Evolutionary conservation across 1,140 invertebrate species (phyloP).

Genomic region (Heliconius hewitsoni): DNA sequence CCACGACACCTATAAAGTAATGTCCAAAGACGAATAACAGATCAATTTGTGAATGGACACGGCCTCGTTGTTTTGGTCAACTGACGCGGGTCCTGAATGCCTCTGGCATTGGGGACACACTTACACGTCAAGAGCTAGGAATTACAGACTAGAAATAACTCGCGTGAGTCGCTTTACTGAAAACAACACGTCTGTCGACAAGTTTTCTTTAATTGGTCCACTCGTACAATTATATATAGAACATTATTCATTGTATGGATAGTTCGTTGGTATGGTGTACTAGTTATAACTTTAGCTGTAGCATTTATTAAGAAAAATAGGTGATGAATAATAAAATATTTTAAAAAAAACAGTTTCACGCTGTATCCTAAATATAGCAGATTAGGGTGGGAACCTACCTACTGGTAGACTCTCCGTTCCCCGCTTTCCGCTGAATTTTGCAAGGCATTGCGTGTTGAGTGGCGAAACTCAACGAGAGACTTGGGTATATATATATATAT

Average conservation of each 20-base stretch:
- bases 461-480: too few relatives aligned
- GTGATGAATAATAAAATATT: too few relatives aligned
- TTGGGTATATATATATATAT: too few relatives aligned
- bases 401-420: too few relatives aligned
- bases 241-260: background rate
- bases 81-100: slow-evolving; percentile 66
- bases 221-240: slow-evolving; percentile 19
- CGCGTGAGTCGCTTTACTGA: slow-evolving; percentile 39
- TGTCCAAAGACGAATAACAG: slow-evolving; percentile 34
- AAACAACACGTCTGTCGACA: slow-evolving; percentile 40
- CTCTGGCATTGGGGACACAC: slow-evolving; percentile 44
- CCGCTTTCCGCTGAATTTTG: too few relatives aligned
- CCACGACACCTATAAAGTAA: slow-evolving; percentile 56
- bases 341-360: too few relatives aligned
- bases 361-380: too few relatives aligned
- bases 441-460: too few relatives aligned
- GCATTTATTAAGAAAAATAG: too few relatives aligned
- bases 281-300: too few relatives aligned
- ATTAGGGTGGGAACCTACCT: too few relatives aligned
- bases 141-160: slow-evolving; percentile 43
- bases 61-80: slow-evolving; percentile 69
- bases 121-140: slow-evolving; percentile 52
- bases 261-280: background rate
- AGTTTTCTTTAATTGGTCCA: slow-evolving; percentile 32
- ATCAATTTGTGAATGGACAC: slow-evolving; percentile 53